A percentile compares a stretch with the other conserved stretches of the same genome.
Conservation (phyloP, 1,140 invertebrate species). For the Danaus plexippus region DNA sequence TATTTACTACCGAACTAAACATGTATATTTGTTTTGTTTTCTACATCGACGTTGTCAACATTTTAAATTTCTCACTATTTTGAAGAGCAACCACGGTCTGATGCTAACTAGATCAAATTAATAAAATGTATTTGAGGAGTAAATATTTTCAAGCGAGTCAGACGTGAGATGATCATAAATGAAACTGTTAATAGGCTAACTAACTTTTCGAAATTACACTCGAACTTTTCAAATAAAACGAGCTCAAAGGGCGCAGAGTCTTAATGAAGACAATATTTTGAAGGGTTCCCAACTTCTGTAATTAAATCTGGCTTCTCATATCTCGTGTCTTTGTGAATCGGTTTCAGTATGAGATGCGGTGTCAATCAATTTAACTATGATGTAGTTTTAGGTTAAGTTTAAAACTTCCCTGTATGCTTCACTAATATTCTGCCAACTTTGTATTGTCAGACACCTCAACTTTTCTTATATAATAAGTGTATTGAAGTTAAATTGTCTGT, state of each 20-base stretch:
- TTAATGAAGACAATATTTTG: slow-evolving; percentile 66
- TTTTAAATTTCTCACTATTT: no score
- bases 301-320: slow-evolving; percentile 55
- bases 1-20: no score
- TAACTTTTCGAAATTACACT: slow-evolving; percentile 50
- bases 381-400: slow-evolving; percentile 13
- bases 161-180: slow-evolving; percentile 40
- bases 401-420: neutral
- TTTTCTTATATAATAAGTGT: slow-evolving; percentile 6
- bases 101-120: neutral
- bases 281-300: slow-evolving; percentile 47
- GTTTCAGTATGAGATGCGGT: slow-evolving; percentile 36
- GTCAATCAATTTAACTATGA: slow-evolving; percentile 37
- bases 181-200: slow-evolving; percentile 46
- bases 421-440: slow-evolving; percentile 6
- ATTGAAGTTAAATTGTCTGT: slow-evolving; percentile 6
- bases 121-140: slow-evolving; percentile 5
- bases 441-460: neutral
- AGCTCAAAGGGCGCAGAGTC: slow-evolving; percentile 42
- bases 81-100: no score
- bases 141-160: neutral
- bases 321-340: slow-evolving; percentile 41
- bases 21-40: no score
- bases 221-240: slow-evolving; percentile 63
- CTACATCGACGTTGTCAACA: no score